Evolutionary conservation across 2,888 invertebrate genomes (phyloP).

Genomic region (Biston stratarius): DNA sequence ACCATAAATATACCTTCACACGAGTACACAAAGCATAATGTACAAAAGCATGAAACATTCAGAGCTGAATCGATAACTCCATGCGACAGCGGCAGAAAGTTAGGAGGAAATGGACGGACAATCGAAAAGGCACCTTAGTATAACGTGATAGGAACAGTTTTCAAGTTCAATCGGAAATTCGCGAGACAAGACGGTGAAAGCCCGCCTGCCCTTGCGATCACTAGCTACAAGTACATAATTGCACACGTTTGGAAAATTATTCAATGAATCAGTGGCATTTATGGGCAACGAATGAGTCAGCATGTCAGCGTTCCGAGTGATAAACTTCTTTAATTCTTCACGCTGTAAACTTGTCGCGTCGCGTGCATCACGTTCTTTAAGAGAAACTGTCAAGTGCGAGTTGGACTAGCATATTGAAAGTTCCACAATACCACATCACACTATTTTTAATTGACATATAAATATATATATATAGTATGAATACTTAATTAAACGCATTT

Average conservation of each 20-base stretch:
- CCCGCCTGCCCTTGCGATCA: conserved; percentile 81
- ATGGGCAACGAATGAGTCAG: conserved; percentile 47
- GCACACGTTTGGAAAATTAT: conserved; percentile 72
- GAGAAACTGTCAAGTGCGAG: background rate
- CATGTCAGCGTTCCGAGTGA: conserved; percentile 20
- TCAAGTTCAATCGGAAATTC: conserved; percentile 52
- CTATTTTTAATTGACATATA: no score
- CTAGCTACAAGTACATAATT: conserved; percentile 77
- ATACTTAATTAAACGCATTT: no score
- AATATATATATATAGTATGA: no score
- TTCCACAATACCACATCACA: no score
- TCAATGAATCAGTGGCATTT: conserved; percentile 67
- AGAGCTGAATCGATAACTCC: conserved; percentile 72
- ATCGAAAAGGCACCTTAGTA: conserved; percentile 66
- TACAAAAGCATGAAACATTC: conserved; percentile 57
- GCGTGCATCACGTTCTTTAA: conserved; percentile 11
- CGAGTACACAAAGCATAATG: conserved; percentile 56
- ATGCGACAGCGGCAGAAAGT: conserved; percentile 68
- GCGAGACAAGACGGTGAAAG: conserved; percentile 78
- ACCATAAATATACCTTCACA: conserved; percentile 52
- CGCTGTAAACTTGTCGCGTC: conserved; percentile 4
- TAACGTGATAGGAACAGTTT: conserved; percentile 60
- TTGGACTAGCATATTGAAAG: no score
- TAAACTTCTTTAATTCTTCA: conserved; percentile 20
- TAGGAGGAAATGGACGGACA: conserved; percentile 58